These are phyloP conservation scores for Danio jaintianensis DNA, from an alignment of 2,797 vertebrate genomes.

Conservation along the genomic window DNA sequence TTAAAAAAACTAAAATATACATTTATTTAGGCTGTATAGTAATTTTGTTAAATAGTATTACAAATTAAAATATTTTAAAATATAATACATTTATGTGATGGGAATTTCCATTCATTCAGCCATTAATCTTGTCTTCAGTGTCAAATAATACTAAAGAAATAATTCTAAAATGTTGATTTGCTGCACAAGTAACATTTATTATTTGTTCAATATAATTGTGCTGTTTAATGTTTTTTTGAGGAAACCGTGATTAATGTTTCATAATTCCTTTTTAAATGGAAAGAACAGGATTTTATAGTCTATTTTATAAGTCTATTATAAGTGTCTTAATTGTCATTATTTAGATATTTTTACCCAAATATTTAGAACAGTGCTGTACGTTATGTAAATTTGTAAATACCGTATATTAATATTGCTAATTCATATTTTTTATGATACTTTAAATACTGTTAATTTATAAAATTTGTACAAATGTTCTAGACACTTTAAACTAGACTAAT, in stretches of 20 bases:
- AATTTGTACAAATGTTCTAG: background rate
- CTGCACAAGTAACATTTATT: background rate
- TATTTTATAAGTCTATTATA: background rate
- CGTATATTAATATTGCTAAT: background rate
- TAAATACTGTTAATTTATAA: background rate
- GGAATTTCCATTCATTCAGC: background rate
- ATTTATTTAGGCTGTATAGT: too few relatives aligned
- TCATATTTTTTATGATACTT: background rate
- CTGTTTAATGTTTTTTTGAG: too few relatives aligned
- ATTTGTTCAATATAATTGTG: background rate
- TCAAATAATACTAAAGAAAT: background rate
- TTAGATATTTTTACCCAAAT: background rate
- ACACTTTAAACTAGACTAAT: background rate
- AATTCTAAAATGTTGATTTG: background rate
- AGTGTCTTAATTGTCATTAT: background rate
- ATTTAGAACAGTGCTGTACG: background rate
- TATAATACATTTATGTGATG: background rate
- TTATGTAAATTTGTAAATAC: background rate
- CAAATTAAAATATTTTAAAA: background rate
- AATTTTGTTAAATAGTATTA: background rate
- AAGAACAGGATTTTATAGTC: too few relatives aligned
- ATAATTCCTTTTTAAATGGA: too few relatives aligned
- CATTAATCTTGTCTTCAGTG: background rate
- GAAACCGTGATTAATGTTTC: too few relatives aligned
- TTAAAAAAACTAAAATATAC: background rate